Conservation (phyloP, 2,888 invertebrate genomes). For the Oxycera nigricornis region DNA sequence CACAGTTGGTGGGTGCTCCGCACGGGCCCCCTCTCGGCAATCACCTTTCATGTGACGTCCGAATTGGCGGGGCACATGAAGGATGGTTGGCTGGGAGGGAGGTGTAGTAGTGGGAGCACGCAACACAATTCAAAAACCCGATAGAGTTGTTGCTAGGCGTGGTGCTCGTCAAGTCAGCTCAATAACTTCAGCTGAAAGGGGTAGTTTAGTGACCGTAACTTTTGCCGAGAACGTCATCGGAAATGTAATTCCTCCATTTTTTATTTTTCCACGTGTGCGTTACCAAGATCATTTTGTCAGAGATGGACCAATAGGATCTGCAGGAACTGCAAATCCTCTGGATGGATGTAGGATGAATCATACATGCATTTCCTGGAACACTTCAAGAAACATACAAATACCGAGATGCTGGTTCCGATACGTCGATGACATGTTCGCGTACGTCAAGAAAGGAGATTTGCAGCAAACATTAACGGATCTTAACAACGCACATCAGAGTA, state of each 20-base stretch:
- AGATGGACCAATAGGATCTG: background rate
- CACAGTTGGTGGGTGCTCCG: no score
- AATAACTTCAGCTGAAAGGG: constrained; percentile 55
- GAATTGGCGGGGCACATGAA: no score
- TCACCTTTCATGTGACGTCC: no score
- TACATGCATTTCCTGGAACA: constrained; percentile 46
- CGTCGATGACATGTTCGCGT: no score
- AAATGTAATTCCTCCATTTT: constrained; percentile 54
- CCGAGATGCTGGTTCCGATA: no score
- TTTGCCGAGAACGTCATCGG: constrained; percentile 52
- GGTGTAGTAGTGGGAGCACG: no score
- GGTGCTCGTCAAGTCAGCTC: constrained; percentile 55
- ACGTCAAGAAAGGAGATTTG: no score
- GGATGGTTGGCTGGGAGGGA: no score
- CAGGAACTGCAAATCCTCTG: constrained; percentile 33
- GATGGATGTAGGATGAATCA: constrained; percentile 51
- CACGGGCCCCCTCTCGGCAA: no score
- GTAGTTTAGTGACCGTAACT: constrained; percentile 53
- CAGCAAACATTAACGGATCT: no score
- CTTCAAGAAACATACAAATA: constrained; percentile 45
- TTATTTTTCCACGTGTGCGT: constrained; percentile 53
- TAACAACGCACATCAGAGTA: no score
- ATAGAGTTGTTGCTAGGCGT: constrained; percentile 48
- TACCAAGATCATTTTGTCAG: constrained; percentile 29
- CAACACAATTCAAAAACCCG: constrained; percentile 47